Evolutionary conservation across 2,888 invertebrate species (phyloP), one percentile per base, ranked within the genome.

Genomic region (Gasteruption jaculator): DNA sequence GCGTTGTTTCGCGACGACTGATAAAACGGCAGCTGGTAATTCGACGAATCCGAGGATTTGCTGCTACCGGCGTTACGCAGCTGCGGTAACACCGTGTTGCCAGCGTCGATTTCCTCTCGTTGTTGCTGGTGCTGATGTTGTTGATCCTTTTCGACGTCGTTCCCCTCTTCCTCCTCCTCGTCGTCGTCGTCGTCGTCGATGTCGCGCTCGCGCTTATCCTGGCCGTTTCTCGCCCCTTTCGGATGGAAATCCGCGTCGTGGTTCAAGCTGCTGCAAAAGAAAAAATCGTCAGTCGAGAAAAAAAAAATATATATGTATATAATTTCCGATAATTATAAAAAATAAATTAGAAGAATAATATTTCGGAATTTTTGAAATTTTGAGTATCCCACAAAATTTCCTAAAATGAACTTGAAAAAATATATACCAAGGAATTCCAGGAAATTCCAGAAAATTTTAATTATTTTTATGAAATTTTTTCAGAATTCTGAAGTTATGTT

Each of bases 31-130:
- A 50, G 45, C 2, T 65, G 56, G 32, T 58, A 62, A 44, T 53
- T 58, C 10, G 57, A 44, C 1, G 52, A 50, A 29, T 63, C 63
- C 16, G 52, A 45, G 10, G 47, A 48, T 16, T 54, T 45, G 8
- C 50, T 48, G 24, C 52, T 59, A 11, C 58, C 57, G n/a, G n/a
- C n/a, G 24, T 61, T 65, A 19, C 59, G 60, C 33, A 70, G 54
- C 29, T 68, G 68, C 1, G 70, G 70, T 26, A 69, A 53, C 21
- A 62, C 52, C 2, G 57, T 60, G 11, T 53, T 53, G 19, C 59
- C 58, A 7, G 52, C 46, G 15, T 49, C 54, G n/a, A n/a, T n/a
- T 6, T 53, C 54, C 1, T 52, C 30, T 3, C 59, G 60, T n/a
- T 54, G 56, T 20, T 61, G 58, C 14, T 53, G 59, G 30, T 57